These are phyloP conservation scores for Hetaerina americana DNA, from an alignment of 1,140 invertebrate genomes.

Conservation along the genomic window DNA sequence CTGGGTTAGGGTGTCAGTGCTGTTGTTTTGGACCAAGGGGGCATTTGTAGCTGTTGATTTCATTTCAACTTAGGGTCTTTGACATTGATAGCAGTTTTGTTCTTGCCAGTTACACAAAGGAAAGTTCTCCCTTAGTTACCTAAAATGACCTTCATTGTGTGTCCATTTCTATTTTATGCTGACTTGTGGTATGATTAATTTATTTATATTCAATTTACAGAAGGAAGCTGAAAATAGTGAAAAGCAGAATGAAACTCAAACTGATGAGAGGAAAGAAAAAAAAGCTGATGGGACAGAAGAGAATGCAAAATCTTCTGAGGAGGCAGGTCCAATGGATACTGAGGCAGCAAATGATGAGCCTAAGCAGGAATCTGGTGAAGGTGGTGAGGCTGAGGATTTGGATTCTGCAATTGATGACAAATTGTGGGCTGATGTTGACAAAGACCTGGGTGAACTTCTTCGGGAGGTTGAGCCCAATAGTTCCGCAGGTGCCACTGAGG, in stretches of 20 bases:
- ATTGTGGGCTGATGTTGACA: conserved; percentile 59
- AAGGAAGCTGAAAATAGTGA: conserved; percentile 2
- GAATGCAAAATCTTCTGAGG: neutral
- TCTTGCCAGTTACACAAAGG: too few species aligned
- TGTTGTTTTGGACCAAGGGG: too few species aligned
- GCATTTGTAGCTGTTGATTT: too few species aligned
- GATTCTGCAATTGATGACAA: conserved; percentile 32
- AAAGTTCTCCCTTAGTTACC: too few species aligned
- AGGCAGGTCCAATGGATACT: conserved; percentile 11
- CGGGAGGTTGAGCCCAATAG: conserved; percentile 28
- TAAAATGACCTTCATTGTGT: too few species aligned
- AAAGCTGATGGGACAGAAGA: neutral
- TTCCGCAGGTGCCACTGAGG: neutral
- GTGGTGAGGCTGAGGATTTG: conserved; percentile 28
- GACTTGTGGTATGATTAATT: too few species aligned
- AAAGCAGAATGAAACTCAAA: neutral
- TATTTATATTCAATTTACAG: too few species aligned
- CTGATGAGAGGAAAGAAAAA: neutral
- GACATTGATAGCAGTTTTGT: too few species aligned
- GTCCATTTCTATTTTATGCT: too few species aligned
- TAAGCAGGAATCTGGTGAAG: too few species aligned
- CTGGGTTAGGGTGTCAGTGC: too few species aligned
- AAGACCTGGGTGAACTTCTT: conserved; percentile 53
- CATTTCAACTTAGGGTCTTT: too few species aligned
- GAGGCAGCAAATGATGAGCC: conserved; percentile 20